These are phyloP conservation scores for Idaea biselata DNA, from an alignment of 2,888 invertebrate genomes.

Conservation along the genomic window DNA sequence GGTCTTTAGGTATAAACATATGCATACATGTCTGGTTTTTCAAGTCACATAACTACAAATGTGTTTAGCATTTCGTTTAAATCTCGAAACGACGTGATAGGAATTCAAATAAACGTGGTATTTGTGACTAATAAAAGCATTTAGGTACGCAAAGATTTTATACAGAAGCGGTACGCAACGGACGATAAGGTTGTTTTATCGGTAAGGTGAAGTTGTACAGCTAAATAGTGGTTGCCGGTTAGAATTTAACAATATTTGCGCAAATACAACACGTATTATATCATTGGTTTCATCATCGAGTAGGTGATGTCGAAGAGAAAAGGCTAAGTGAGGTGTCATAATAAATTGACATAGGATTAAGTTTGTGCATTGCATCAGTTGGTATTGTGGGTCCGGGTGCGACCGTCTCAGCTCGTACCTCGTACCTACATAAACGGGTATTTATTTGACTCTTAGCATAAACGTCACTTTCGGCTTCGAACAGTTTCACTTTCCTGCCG, in stretches of 20 bases:
- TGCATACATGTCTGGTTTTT: not conserved
- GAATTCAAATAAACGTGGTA: constrained; percentile 36
- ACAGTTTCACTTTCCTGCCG: constrained; percentile 74
- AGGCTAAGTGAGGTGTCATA: constrained; percentile 49
- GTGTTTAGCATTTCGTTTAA: not conserved
- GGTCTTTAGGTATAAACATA: not conserved
- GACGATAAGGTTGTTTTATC: constrained; percentile 16
- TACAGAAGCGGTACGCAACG: constrained; percentile 16
- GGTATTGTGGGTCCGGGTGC: constrained; percentile 45
- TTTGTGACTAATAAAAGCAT: constrained; percentile 32
- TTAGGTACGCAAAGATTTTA: constrained; percentile 24
- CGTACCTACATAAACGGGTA: constrained; percentile 45
- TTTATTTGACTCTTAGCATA: constrained; percentile 56
- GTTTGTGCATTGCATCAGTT: constrained; percentile 50
- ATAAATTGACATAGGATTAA: constrained; percentile 60
- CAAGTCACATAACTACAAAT: not conserved
- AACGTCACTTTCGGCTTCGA: constrained; percentile 63
- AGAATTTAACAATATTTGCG: constrained; percentile 44
- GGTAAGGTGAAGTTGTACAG: constrained; percentile 7
- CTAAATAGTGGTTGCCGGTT: constrained; percentile 29
- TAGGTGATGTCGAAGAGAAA: constrained; percentile 36
- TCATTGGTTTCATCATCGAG: constrained; percentile 38
- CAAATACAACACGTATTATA: constrained; percentile 46
- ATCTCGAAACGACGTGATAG: constrained; percentile 25
- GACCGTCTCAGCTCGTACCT: constrained; percentile 22